Conservation (phyloP, 2,888 invertebrate genomes). For the Scelioninae gen. 2 region DNA sequence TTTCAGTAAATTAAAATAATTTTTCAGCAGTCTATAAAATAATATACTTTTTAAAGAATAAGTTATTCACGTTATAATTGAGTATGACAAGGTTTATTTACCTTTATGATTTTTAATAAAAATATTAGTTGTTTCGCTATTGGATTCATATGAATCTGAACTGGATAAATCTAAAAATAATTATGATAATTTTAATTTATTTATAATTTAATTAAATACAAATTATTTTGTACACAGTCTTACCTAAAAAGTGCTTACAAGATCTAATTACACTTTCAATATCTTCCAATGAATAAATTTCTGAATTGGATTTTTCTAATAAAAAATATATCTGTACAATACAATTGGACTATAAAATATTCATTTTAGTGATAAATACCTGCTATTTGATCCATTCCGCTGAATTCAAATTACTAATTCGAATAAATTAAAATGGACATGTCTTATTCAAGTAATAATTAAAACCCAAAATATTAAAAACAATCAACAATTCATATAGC, state of each 20-base stretch:
- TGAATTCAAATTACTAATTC: not conserved
- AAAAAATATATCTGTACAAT: not conserved
- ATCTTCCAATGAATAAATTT: not conserved
- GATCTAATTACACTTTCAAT: not conserved
- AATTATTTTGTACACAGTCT: not conserved
- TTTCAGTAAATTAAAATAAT: no score
- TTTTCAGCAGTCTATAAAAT: no score
- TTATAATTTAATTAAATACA: no score
- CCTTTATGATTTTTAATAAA: not conserved
- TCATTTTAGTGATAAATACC: not conserved
- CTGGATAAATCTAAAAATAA: not conserved
- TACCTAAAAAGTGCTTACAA: not conserved
- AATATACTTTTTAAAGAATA: no score
- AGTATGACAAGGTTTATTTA: not conserved
- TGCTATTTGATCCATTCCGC: not conserved
- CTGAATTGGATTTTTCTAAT: not conserved
- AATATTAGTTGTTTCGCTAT: not conserved
- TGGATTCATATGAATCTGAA: not conserved
- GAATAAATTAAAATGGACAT: not conserved
- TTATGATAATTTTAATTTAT: not conserved
- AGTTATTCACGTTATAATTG: no score
- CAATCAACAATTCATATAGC: not conserved
- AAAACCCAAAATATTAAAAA: not conserved
- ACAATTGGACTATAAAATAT: not conserved
- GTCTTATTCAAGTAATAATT: not conserved